A percentile compares a stretch with the other conserved stretches of the same genome.
Conservation (phyloP, 2,888 invertebrate genomes). For the Lysandra bellargus region DNA sequence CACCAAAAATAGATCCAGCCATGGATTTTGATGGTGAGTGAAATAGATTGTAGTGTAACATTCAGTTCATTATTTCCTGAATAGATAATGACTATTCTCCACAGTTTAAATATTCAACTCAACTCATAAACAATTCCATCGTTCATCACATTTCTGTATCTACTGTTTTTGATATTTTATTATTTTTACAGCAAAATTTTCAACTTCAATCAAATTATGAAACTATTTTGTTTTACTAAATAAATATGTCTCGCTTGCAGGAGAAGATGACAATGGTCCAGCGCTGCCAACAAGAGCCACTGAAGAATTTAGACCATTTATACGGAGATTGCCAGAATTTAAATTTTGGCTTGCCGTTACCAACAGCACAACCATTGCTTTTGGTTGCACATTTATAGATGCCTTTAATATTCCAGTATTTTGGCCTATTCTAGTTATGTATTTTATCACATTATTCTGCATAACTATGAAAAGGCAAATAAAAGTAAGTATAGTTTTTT, state of each 20-base stretch:
- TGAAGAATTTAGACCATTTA: slow-evolving; percentile 99
- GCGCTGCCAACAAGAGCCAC: slow-evolving; percentile 96
- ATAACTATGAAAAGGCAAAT: slow-evolving; percentile 99
- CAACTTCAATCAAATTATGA: neutral
- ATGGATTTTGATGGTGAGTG: slow-evolving; percentile 93
- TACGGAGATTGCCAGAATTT: slow-evolving; percentile 97
- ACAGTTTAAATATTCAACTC: neutral
- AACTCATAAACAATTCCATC: neutral
- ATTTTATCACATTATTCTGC: slow-evolving; percentile 98
- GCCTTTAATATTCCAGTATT: slow-evolving; percentile 99
- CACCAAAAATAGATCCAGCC: slow-evolving; percentile 99
- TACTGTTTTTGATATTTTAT: no score
- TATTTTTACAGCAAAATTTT: no score
- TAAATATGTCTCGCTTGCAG: slow-evolving; percentile 47
- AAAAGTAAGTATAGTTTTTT: slow-evolving; percentile 84
- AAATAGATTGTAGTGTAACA: neutral
- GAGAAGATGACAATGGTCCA: slow-evolving; percentile 90
- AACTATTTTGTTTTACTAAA: neutral
- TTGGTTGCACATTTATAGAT: slow-evolving; percentile 97
- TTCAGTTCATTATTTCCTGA: slow-evolving; percentile 1
- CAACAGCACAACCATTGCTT: slow-evolving; percentile 94
- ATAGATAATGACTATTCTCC: neutral
- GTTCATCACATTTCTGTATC: no score
- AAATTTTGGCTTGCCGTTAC: slow-evolving; percentile 99
- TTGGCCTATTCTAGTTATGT: slow-evolving; percentile 99